Evolutionary conservation across 2,113 vertebrate genomes (phyloP).

Genomic region (Ptilorrhoa leucosticta): DNA sequence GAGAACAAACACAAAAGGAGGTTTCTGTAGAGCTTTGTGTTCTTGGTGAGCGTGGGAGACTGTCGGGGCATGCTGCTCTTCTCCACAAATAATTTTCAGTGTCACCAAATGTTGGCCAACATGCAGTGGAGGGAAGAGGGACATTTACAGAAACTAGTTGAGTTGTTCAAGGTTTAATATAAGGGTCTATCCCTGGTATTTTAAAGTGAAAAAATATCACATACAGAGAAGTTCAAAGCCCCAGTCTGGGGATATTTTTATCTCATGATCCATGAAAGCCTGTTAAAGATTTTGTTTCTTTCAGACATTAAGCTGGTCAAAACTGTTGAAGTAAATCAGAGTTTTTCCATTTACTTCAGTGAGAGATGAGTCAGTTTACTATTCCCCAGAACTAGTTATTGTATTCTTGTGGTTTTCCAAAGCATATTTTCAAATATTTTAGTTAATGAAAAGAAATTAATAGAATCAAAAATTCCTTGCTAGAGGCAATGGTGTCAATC

Average conservation of each 20-base stretch:
- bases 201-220: background rate
- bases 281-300: background rate
- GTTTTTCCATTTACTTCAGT: background rate
- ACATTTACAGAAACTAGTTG: background rate
- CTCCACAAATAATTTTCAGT: slow-evolving; percentile 11
- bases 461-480: background rate
- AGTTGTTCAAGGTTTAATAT: background rate
- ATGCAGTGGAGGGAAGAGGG: background rate
- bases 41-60: slow-evolving; percentile 10
- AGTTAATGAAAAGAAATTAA: background rate
- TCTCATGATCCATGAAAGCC: background rate
- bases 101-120: background rate
- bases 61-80: background rate
- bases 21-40: slow-evolving; percentile 5
- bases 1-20: slow-evolving; percentile 28
- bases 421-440: background rate
- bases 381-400: background rate
- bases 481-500: background rate
- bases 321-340: background rate
- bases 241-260: background rate
- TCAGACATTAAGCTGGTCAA: background rate
- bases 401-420: background rate
- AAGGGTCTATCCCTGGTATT: background rate
- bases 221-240: background rate
- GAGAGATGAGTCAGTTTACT: background rate